Conservation (phyloP, 2,113 vertebrate species). For the Lamprologus speciosus region DNA sequence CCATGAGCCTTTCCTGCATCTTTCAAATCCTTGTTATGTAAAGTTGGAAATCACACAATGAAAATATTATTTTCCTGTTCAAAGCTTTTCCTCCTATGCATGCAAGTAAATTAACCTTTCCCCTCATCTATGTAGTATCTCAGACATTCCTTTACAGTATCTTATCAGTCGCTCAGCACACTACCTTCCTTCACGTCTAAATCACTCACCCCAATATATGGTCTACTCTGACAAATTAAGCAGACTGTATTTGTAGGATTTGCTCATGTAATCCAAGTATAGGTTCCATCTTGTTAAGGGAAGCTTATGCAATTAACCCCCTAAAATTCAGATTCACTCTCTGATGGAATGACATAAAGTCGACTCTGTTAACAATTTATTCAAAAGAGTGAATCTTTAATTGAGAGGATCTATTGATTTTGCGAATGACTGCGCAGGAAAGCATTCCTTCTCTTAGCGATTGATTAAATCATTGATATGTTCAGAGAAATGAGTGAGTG, state of each 20-base stretch:
- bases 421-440: background rate
- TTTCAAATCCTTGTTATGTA: background rate
- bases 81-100: background rate
- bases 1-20: background rate
- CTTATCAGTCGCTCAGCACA: background rate
- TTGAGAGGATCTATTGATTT: background rate
- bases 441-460: background rate
- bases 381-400: background rate
- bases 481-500: background rate
- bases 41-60: background rate
- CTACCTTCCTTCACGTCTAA: background rate
- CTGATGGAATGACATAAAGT: background rate
- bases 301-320: background rate
- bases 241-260: background rate
- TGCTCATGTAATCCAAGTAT: background rate
- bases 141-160: background rate
- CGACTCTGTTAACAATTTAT: background rate
- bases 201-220: background rate
- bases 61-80: background rate
- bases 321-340: background rate
- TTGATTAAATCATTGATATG: background rate
- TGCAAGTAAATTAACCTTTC: background rate
- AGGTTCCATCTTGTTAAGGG: background rate
- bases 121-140: background rate
- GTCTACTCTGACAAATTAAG: background rate